These are phyloP conservation scores for Mayetiola destructor DNA, from an alignment of 2,888 invertebrate genomes.

Conservation along the genomic window DNA sequence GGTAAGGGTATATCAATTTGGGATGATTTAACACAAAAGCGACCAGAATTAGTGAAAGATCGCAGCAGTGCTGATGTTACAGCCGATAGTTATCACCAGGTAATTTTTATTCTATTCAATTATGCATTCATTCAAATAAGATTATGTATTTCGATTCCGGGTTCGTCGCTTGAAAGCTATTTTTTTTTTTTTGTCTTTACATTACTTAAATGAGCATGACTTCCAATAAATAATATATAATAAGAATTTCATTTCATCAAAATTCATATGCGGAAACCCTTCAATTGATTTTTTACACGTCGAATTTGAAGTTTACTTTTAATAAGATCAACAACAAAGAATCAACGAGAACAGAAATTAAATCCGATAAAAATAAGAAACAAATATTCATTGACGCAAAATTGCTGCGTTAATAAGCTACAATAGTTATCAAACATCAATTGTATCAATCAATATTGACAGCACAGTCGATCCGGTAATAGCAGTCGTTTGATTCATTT, in stretches of 20 bases:
- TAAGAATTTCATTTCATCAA: too few species aligned
- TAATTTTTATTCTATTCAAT: conserved; percentile 18
- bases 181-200: background rate
- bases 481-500: too few species aligned
- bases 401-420: too few species aligned
- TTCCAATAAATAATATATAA: too few species aligned
- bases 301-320: too few species aligned
- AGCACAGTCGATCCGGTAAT: background rate
- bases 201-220: background rate
- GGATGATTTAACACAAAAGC: conserved; percentile 44
- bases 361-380: too few species aligned
- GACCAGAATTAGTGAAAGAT: conserved; percentile 45
- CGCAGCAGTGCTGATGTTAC: conserved; percentile 43
- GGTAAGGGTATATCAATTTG: conserved; percentile 46
- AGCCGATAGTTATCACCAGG: conserved; percentile 41
- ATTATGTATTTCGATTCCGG: background rate
- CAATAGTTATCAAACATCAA: too few species aligned
- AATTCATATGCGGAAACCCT: too few species aligned
- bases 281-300: too few species aligned
- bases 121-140: background rate
- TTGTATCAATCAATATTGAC: background rate
- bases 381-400: too few species aligned
- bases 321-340: too few species aligned
- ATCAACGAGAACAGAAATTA: too few species aligned
- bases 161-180: background rate